Conservation (phyloP, 2,113 vertebrate genomes). For the Rynchops niger region DNA sequence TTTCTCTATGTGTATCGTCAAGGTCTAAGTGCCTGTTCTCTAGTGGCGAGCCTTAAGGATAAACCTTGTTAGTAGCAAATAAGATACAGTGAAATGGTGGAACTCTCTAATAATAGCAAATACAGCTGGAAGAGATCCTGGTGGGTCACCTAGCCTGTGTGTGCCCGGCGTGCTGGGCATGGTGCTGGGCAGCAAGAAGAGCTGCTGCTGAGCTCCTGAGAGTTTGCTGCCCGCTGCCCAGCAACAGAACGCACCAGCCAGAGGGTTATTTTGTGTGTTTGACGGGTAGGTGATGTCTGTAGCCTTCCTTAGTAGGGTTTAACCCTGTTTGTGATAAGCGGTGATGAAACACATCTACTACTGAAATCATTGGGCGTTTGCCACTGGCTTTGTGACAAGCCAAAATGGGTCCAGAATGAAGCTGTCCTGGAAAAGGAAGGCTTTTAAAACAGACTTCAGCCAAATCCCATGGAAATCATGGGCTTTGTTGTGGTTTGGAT, state of each 20-base stretch:
- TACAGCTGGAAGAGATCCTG: neutral
- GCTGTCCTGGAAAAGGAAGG: neutral
- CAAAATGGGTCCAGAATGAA: neutral
- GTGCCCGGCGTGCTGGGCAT: fast-evolving
- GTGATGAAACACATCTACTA: neutral
- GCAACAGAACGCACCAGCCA: neutral
- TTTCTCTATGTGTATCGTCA: neutral
- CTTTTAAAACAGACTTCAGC: neutral
- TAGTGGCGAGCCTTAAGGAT: neutral
- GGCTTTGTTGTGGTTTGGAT: neutral
- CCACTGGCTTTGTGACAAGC: neutral
- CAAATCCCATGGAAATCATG: neutral
- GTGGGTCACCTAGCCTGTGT: neutral
- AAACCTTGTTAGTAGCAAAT: neutral
- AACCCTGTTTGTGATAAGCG: neutral
- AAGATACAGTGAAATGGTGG: neutral
- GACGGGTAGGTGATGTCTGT: neutral
- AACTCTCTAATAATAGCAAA: neutral
- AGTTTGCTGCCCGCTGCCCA: neutral
- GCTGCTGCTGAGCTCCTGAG: neutral
- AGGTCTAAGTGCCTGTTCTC: neutral
- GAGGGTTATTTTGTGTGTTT: neutral
- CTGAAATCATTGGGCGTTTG: neutral
- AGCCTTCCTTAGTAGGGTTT: neutral
- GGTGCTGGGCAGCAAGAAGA: neutral